Conservation (phyloP, 2,888 invertebrate genomes). For the Drosophila leonis region DNA sequence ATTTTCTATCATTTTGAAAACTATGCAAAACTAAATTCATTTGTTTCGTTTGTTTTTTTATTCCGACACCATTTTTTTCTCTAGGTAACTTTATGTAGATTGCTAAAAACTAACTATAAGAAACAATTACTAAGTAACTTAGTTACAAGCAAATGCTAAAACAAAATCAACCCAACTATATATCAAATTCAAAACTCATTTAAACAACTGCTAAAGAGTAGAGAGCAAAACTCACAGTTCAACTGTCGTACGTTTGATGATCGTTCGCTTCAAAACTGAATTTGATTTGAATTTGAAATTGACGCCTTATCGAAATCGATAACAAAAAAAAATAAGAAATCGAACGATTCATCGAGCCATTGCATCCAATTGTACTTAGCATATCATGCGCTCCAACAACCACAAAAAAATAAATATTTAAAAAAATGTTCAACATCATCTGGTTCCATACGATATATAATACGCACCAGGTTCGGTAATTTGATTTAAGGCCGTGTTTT, state of each 20-base stretch:
- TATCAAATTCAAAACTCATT: conserved; percentile 42
- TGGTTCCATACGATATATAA: conserved; percentile 65
- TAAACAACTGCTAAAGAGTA: conserved; percentile 59
- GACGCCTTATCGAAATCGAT: conserved; percentile 47
- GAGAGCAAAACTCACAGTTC: conserved; percentile 62
- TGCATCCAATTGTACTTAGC: conserved; percentile 58
- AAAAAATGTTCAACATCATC: conserved; percentile 68
- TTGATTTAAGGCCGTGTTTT: conserved; percentile 66
- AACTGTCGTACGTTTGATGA: conserved; percentile 66
- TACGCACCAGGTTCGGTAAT: conserved; percentile 74
- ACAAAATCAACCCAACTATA: conserved; percentile 42
- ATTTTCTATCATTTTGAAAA: conserved; percentile 41
- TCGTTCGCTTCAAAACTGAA: conserved; percentile 60
- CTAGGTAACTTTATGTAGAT: conserved; percentile 86
- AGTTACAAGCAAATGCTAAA: conserved; percentile 69
- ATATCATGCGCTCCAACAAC: conserved; percentile 67
- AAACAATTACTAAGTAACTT: conserved; percentile 63
- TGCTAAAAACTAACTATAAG: conserved; percentile 72
- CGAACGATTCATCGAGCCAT: conserved; percentile 62
- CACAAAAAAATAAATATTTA: conserved; percentile 36
- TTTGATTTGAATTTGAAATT: conserved; percentile 35
- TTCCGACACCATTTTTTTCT: conserved; percentile 72
- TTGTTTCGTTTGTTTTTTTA: conserved; percentile 55
- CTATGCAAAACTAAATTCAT: conserved; percentile 59
- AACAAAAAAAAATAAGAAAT: conserved; percentile 21